A percentile compares a stretch with the other conserved stretches of the same genome.
Evolutionary conservation across 2,797 vertebrate species (phyloP).

Genomic region (Onychomys torridus): DNA sequence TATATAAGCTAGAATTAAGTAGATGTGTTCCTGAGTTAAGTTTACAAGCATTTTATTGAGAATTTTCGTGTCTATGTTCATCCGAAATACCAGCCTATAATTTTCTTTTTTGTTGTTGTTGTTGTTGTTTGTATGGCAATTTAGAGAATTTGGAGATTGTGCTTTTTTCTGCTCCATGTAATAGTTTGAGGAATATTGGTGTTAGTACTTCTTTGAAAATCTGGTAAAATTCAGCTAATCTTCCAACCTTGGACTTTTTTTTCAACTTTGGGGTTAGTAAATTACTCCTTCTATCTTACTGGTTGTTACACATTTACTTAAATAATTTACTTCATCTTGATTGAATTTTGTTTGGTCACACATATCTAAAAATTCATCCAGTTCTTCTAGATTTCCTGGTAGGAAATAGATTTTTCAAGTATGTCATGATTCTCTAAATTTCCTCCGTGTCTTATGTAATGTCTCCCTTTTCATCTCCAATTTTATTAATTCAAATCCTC

Average conservation of each 20-base stretch:
- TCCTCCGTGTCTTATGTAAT: not conserved
- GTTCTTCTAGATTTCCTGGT: not conserved
- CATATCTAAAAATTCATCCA: not conserved
- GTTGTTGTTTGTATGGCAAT: not conserved
- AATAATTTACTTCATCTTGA: not conserved
- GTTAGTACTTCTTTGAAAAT: not conserved
- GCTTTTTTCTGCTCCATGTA: not conserved
- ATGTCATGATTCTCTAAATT: not conserved
- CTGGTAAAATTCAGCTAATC: not conserved
- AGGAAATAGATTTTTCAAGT: too few relatives aligned
- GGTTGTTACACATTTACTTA: not conserved
- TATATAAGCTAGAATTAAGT: slow-evolving; percentile 24
- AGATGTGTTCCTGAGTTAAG: not conserved
- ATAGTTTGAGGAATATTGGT: not conserved
- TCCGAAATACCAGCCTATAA: not conserved
- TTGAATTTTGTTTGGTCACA: not conserved
- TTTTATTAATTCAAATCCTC: not conserved
- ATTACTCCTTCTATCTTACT: not conserved
- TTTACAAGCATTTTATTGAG: not conserved
- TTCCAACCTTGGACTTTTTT: not conserved
- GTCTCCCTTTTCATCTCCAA: not conserved
- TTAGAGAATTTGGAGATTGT: not conserved
- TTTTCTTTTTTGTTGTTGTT: not conserved
- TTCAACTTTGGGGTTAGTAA: not conserved
- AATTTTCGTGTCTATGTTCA: not conserved